phyloP scores from a whole-genome alignment of 2,888 invertebrate genomes.

The Arctia plantaginis region DNA sequence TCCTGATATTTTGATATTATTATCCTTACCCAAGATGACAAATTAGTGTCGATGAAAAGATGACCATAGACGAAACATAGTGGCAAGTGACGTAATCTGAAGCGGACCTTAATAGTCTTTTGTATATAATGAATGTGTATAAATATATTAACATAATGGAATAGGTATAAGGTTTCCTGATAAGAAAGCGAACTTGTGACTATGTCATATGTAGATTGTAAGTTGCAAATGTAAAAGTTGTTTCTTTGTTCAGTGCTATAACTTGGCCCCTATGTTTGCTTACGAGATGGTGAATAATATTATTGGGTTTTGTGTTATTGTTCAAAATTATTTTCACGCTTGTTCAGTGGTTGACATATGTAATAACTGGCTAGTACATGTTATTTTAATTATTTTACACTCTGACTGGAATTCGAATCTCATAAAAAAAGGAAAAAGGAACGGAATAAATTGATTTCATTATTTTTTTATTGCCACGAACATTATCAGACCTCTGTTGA shows the following conservation, averaged over 20 bases:
- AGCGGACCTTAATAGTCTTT: too few relatives aligned
- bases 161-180: background rate
- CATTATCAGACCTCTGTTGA: background rate
- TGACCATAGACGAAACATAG: background rate
- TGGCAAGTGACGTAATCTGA: too few relatives aligned
- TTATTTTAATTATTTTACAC: background rate
- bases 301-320: background rate
- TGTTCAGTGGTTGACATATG: background rate
- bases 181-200: background rate
- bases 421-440: too few relatives aligned
- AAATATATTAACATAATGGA: too few relatives aligned
- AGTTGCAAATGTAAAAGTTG: background rate
- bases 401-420: too few relatives aligned
- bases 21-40: background rate
- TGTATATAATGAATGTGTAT: too few relatives aligned
- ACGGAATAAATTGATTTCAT: background rate
- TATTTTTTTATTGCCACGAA: background rate
- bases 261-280: background rate
- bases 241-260: background rate
- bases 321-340: background rate
- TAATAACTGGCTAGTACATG: background rate
- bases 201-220: background rate
- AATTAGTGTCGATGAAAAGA: background rate
- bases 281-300: background rate
- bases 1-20: background rate